Base-by-base conservation (phyloP, 2,888 invertebrate genomes). In the Drosophila meridionalis region DNA sequence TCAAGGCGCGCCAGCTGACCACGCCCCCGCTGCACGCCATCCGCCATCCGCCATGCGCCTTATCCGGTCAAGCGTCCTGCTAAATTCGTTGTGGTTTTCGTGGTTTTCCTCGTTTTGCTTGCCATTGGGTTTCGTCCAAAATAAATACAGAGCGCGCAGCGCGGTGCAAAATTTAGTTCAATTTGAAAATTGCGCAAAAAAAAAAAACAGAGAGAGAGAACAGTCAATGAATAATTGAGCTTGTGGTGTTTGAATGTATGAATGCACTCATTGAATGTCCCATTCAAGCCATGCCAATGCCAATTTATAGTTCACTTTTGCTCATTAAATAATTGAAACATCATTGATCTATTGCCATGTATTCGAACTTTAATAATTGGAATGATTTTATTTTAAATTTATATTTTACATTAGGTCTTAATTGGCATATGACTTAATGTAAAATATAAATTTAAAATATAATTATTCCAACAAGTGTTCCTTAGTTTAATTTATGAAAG, bases 81-180 rank as follows among this genome's bases (percentile, higher is more conserved):
- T 85, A 87, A 87, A 87, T 85, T 85, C 73, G 87, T 72, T 87
- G 87, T 63, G 85, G 85, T 75, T 83, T 80, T 73, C 83, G 79
- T 56, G 85, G 88, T 59, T 78, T 77, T 70, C 55, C 71, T 75
- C 71, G 81, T 66, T 71, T 59, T 69, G 69, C 62, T 69, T 64
- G 65, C 62, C 65, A 55, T 61, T 59, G 60, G 68, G 52, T 55
- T 67, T 32, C 34, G 52, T 59, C 61, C 11, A 70, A 72, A 70
- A 69, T 60, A 40, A 67, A 75, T 62, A 71, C 48, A 66, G 68
- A 63, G 71, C 70, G 70, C 14, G 45, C 50, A 53, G 52, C 69
- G 71, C 69, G 71, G 62, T 70, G 59, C 65, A 76, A 71, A 74
- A 84, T 82, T 80, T 76, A 78, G 86, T 81, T 83, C 78, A 81